A percentile compares a stretch with the other conserved stretches of the same genome.
phyloP scores from a whole-genome alignment of 2,797 vertebrate genomes.

The Liasis olivaceus region DNA sequence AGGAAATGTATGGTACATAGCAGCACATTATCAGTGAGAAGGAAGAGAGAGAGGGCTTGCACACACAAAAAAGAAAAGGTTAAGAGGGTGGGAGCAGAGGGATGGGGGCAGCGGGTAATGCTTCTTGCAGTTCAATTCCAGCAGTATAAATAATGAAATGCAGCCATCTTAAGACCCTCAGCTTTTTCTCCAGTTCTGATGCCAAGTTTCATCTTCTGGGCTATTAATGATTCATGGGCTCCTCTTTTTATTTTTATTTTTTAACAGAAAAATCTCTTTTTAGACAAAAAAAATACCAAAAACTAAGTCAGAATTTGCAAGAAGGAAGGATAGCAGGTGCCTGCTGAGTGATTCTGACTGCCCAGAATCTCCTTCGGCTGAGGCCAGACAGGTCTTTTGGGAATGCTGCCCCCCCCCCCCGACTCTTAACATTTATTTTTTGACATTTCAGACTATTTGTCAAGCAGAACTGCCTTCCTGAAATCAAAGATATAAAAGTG shows the following conservation, averaged over 20 bases:
- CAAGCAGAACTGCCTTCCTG: slow-evolving; percentile 57
- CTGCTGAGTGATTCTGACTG: slow-evolving; percentile 37
- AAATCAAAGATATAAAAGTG: slow-evolving; percentile 61
- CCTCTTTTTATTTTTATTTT: slow-evolving; percentile 37
- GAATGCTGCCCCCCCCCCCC: slow-evolving; percentile 41
- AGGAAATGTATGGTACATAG: slow-evolving; percentile 16
- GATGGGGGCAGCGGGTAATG: background rate
- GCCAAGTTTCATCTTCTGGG: slow-evolving; percentile 59
- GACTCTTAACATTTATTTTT: slow-evolving; percentile 57
- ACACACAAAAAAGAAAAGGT: slow-evolving; percentile 26
- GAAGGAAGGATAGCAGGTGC: slow-evolving; percentile 34
- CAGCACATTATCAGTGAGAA: slow-evolving; percentile 19
- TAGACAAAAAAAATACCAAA: slow-evolving; percentile 64
- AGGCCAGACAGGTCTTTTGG: slow-evolving; percentile 44
- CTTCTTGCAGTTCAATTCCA: slow-evolving; percentile 44
- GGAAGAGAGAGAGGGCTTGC: slow-evolving; percentile 4
- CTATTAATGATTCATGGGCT: slow-evolving; percentile 74
- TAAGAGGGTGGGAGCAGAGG: background rate
- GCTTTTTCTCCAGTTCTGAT: slow-evolving; percentile 49
- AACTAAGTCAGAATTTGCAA: slow-evolving; percentile 57
- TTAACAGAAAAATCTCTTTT: slow-evolving; percentile 13
- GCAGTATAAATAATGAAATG: slow-evolving; percentile 59
- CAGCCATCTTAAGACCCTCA: slow-evolving; percentile 18
- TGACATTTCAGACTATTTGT: slow-evolving; percentile 66
- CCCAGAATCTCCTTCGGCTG: slow-evolving; percentile 21